A percentile compares a stretch with the other conserved stretches of the same genome.
Conservation (phyloP, 2,797 vertebrate genomes). For the Muscicapa striata region DNA sequence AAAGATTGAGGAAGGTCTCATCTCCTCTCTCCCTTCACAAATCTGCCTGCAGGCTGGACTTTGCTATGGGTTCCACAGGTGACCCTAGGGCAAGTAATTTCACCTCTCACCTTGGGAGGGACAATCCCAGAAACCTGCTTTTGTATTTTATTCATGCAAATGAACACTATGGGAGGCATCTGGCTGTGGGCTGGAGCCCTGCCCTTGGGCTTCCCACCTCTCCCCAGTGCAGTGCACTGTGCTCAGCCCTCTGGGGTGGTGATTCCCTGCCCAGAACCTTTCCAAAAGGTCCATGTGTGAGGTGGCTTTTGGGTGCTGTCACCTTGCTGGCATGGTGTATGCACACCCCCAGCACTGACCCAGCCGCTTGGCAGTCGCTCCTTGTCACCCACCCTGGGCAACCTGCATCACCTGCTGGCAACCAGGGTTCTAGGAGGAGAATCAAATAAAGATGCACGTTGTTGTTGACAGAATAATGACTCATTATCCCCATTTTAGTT, state of each 20-base stretch:
- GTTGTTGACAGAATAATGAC: background rate
- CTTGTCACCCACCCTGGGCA: background rate
- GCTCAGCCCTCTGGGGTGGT: background rate
- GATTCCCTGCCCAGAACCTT: background rate
- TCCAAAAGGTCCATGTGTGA: background rate
- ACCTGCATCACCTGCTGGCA: conserved; percentile 9
- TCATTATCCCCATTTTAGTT: background rate
- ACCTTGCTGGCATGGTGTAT: fast-evolving
- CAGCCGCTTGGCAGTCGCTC: background rate
- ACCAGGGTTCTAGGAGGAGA: fast-evolving
- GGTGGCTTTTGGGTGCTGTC: background rate
- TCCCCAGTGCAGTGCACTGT: fast-evolving
- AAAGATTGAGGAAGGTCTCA: background rate
- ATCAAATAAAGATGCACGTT: background rate
- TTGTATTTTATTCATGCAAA: background rate
- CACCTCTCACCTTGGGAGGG: background rate
- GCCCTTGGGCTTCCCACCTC: background rate
- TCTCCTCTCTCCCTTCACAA: background rate
- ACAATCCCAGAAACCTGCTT: fast-evolving
- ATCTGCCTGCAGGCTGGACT: background rate
- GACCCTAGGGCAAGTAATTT: background rate
- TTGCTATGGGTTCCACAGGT: background rate
- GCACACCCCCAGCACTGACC: fast-evolving
- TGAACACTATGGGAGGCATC: background rate
- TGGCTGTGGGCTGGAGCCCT: background rate